These are phyloP conservation scores for Bombus cullumanus DNA, from an alignment of 1,140 invertebrate genomes.

Conservation along the genomic window DNA sequence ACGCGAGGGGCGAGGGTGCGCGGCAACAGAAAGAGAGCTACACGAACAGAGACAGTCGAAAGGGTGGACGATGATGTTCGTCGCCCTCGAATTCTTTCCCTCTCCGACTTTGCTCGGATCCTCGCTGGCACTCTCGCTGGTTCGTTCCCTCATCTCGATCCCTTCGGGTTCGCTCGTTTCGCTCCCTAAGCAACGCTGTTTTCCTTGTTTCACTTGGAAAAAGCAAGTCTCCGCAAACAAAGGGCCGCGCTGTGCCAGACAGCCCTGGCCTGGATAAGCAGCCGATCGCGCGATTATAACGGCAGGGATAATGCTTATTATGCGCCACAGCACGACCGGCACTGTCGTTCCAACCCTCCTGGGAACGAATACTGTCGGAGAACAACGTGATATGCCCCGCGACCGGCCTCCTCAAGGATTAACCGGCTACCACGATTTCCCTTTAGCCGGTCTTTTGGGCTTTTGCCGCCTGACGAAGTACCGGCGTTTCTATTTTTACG, in stretches of 20 bases:
- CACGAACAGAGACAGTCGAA: conserved; percentile 4
- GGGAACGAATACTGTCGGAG: conserved; percentile 23
- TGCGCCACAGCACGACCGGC: conserved; percentile 45
- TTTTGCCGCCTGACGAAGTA: conserved; percentile 18
- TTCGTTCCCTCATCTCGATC: neutral
- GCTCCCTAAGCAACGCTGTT: neutral
- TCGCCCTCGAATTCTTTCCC: conserved; percentile 56
- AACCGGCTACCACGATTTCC: conserved; percentile 50
- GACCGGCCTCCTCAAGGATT: conserved; percentile 59
- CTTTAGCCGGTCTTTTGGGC: conserved; percentile 51
- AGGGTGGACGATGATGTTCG: conserved; percentile 54
- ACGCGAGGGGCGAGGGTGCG: conserved; percentile 47
- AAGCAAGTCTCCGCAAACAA: conserved; percentile 76
- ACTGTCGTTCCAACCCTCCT: conserved; percentile 39
- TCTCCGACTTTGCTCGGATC: neutral
- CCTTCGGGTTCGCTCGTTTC: neutral
- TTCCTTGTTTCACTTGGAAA: conserved; percentile 57
- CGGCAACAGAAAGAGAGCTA: conserved; percentile 19
- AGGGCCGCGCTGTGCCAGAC: conserved; percentile 62
- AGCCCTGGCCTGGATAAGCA: conserved; percentile 66
- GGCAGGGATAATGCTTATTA: conserved; percentile 71
- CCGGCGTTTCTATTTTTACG: conserved; percentile 37
- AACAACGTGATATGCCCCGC: conserved; percentile 31
- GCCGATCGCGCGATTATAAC: conserved; percentile 66
- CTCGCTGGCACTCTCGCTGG: neutral